phyloP scores from a whole-genome alignment of 92 coral and sea anemone species.

The Porites divaricata region DNA sequence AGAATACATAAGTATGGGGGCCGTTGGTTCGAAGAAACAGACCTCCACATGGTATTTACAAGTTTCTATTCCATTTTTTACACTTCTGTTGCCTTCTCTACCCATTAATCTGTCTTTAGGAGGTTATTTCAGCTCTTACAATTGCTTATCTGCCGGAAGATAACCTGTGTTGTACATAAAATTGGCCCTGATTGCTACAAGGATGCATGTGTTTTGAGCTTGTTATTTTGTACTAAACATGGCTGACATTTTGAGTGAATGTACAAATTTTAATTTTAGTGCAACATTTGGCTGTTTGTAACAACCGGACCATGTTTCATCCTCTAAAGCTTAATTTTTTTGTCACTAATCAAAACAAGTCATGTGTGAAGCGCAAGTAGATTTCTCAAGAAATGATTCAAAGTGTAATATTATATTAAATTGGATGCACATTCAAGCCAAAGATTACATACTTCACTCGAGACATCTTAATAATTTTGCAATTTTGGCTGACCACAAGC shows the following conservation, averaged over 20 bases:
- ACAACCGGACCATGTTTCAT: neutral
- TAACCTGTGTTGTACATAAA: neutral
- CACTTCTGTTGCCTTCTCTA: neutral
- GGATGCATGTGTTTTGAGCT: constrained; percentile 10
- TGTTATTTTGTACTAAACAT: constrained; percentile 19
- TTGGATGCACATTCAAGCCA: constrained; percentile 45
- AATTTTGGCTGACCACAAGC: neutral
- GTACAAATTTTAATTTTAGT: constrained; percentile 5
- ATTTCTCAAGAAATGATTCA: constrained; percentile 46
- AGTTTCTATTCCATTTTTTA: constrained; percentile 1
- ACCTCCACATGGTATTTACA: constrained; percentile 70
- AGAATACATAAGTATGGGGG: constrained; percentile 69
- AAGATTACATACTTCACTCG: constrained; percentile 9
- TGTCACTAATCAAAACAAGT: constrained; percentile 9
- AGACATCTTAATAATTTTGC: too few relatives aligned
- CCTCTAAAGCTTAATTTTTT: neutral
- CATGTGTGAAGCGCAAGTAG: constrained; percentile 1
- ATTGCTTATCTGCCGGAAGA: neutral
- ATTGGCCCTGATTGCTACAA: constrained; percentile 5
- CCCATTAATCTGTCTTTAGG: neutral
- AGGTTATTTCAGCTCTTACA: constrained; percentile 2
- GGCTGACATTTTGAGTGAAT: constrained; percentile 19
- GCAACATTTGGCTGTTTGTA: neutral
- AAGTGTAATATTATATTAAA: constrained; percentile 50
- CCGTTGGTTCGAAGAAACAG: constrained; percentile 72